A percentile compares a stretch with the other conserved stretches of the same genome.
Conservation (phyloP, 2,888 invertebrate genomes). For the Eueremaeus valkanovi region DNA sequence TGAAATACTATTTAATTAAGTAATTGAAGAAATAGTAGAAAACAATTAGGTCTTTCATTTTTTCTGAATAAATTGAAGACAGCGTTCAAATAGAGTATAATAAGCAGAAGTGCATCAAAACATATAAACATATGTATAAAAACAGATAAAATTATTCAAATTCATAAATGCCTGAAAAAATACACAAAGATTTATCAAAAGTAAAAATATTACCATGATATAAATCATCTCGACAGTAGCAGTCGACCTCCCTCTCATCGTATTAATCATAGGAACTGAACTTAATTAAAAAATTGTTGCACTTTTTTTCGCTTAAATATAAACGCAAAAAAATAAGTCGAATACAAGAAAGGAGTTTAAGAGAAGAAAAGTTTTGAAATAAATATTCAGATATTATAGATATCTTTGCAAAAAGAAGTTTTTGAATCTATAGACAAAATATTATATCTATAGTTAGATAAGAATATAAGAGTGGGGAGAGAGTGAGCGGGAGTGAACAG, state of each 20-base stretch:
- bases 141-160: not conserved
- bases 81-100: too few species aligned
- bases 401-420: not conserved
- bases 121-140: not conserved
- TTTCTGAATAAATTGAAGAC: too few species aligned
- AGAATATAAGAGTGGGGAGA: not conserved
- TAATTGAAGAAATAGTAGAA: too few species aligned
- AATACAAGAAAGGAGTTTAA: not conserved
- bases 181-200: not conserved
- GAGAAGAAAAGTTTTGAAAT: not conserved
- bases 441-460: not conserved
- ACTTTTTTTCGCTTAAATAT: not conserved
- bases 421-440: not conserved
- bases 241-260: not conserved
- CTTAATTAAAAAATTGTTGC: not conserved
- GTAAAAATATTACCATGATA: not conserved
- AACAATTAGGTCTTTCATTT: too few species aligned
- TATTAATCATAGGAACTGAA: not conserved
- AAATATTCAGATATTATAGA: too few species aligned
- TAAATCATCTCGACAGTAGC: not conserved
- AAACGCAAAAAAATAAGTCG: not conserved
- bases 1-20: too few species aligned
- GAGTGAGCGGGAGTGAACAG: not conserved
- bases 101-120: too few species aligned
- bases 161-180: not conserved